phyloP scores from a whole-genome alignment of 1,140 invertebrate genomes.

The Luehdorfia chinensis region DNA sequence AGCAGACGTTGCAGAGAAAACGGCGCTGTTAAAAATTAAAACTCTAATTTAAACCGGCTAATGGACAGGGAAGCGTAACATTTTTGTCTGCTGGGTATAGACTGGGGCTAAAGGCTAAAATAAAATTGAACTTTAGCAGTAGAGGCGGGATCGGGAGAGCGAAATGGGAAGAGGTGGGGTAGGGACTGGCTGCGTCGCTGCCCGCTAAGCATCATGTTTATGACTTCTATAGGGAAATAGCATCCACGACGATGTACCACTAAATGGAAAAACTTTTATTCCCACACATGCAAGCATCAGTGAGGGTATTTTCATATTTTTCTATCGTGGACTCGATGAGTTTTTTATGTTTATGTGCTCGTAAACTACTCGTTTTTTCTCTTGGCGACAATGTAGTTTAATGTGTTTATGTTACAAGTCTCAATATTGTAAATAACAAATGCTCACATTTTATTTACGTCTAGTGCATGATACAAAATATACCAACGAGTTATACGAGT shows the following conservation, averaged over 20 bases:
- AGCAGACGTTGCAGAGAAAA: constrained; percentile 34
- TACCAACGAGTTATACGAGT: no score
- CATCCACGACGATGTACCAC: constrained; percentile 44
- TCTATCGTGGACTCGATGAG: constrained; percentile 46
- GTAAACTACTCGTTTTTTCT: constrained; percentile 63
- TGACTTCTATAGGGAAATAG: constrained; percentile 75
- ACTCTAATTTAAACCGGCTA: constrained; percentile 58
- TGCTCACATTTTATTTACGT: no score
- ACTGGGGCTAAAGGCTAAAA: constrained; percentile 45
- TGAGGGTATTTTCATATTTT: constrained; percentile 63
- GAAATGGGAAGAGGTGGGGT: constrained; percentile 10
- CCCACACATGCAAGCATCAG: constrained; percentile 60
- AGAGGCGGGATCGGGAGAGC: constrained; percentile 22
- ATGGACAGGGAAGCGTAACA: constrained; percentile 53
- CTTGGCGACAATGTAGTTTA: constrained; percentile 49
- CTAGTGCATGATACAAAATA: no score
- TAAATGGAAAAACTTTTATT: constrained; percentile 75
- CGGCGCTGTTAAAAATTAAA: constrained; percentile 58
- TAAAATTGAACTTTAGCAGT: constrained; percentile 61
- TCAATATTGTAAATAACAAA: constrained; percentile 53
- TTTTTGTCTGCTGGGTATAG: constrained; percentile 47
- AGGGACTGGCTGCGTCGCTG: constrained; percentile 19
- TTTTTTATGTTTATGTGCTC: constrained; percentile 72
- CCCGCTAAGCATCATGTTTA: constrained; percentile 62
- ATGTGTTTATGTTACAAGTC: constrained; percentile 54